Percentiles rank a stretch among this genome's conserved stretches.
Conservation (phyloP, 2,888 invertebrate species). For the Pseudoips prasinana region DNA sequence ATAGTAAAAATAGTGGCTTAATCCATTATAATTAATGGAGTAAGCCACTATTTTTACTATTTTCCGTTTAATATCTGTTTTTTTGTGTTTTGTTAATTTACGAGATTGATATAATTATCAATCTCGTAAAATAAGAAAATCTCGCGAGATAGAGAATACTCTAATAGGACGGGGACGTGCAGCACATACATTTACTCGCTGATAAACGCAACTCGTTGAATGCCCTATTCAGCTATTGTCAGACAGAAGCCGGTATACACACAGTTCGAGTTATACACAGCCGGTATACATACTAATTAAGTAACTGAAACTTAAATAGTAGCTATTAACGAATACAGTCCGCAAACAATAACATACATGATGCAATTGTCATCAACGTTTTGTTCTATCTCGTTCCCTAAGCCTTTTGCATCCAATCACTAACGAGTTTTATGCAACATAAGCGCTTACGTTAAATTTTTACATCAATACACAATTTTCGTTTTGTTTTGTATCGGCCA, state of each 20-base stretch:
- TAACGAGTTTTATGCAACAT: constrained; percentile 2
- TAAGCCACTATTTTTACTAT: too few relatives aligned
- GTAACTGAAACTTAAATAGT: constrained; percentile 10
- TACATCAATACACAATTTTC: constrained; percentile 25
- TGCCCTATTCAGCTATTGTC: constrained; percentile 26
- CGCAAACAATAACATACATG: too few relatives aligned
- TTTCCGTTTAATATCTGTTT: too few relatives aligned
- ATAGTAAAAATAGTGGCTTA: too few relatives aligned
- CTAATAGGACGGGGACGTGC: neutral
- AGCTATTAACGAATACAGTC: too few relatives aligned
- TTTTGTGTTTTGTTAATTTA: too few relatives aligned
- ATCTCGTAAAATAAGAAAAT: too few relatives aligned
- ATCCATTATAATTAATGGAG: too few relatives aligned
- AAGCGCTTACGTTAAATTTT: constrained; percentile 17
- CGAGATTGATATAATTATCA: too few relatives aligned
- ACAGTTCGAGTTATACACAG: constrained; percentile 25
- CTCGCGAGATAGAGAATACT: too few relatives aligned
- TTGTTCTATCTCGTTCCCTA: too few relatives aligned
- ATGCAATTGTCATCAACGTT: too few relatives aligned
- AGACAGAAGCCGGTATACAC: constrained; percentile 10
- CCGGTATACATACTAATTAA: constrained; percentile 41
- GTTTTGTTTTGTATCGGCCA: constrained; percentile 26
- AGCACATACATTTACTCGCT: constrained; percentile 1
- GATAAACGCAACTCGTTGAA: constrained; percentile 2
- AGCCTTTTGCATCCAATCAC: constrained; percentile 12